phyloP scores from a whole-genome alignment of 2,113 vertebrate genomes.

The Aix galericulata region DNA sequence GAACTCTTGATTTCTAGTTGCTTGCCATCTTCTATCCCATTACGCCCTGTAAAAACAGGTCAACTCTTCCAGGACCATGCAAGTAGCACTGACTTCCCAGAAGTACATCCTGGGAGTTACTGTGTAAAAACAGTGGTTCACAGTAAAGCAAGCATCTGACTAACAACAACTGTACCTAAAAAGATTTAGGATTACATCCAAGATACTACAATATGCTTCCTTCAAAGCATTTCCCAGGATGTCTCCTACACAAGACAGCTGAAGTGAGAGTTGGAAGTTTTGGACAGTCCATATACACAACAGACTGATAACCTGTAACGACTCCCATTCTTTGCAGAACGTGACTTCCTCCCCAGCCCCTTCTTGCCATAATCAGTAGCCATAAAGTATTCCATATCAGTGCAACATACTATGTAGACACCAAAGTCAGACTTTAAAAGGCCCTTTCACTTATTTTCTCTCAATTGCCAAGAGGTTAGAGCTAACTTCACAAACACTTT shows the following conservation, averaged over 20 bases:
- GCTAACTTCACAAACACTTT: not conserved
- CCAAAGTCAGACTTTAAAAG: not conserved
- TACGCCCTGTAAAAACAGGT: not conserved
- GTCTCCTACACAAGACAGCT: not conserved
- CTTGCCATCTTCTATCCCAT: not conserved
- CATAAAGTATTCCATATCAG: not conserved
- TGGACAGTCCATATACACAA: not conserved
- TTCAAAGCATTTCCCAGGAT: not conserved
- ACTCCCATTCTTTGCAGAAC: not conserved
- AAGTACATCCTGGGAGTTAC: not conserved
- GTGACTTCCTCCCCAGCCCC: too few relatives aligned
- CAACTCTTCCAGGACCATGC: not conserved
- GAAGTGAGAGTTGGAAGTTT: not conserved
- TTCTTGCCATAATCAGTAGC: not conserved
- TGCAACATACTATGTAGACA: not conserved
- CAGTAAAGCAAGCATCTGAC: not conserved
- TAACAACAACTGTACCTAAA: not conserved
- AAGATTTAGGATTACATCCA: not conserved
- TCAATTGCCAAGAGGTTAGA: not conserved
- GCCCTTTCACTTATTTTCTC: not conserved
- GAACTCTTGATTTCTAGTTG: not conserved
- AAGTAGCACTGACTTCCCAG: not conserved
- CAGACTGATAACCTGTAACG: not conserved
- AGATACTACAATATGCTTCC: not conserved
- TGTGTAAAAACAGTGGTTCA: not conserved